Conservation (phyloP, 2,888 invertebrate genomes). For the Ypsolopha sequella region DNA sequence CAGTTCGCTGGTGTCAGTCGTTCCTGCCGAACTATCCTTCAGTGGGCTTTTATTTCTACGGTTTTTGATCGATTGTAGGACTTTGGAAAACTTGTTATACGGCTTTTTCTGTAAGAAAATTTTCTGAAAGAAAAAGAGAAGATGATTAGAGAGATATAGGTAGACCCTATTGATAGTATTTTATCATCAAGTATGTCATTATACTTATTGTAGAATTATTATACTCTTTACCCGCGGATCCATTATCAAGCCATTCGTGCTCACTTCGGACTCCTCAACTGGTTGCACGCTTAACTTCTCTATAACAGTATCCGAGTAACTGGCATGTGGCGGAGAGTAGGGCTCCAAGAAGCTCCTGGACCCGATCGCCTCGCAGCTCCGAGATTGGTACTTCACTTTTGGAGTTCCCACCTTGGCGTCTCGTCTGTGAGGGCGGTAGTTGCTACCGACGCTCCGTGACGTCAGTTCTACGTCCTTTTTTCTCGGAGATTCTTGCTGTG, state of each 20-base stretch:
- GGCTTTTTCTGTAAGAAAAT: no score
- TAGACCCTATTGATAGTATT: no score
- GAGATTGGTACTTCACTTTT: conserved; percentile 40
- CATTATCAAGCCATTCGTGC: conserved; percentile 9
- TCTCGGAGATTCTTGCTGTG: conserved; percentile 16
- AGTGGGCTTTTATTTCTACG: no score
- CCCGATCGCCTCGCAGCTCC: conserved; percentile 54
- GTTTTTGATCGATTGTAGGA: no score
- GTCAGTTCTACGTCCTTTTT: conserved; percentile 19
- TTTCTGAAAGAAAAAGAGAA: no score
- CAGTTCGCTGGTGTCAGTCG: no score
- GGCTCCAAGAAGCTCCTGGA: conserved; percentile 26
- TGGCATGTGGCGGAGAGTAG: conserved; percentile 23
- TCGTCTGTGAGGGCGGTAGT: conserved; percentile 27
- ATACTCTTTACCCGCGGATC: no score
- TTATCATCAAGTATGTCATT: no score
- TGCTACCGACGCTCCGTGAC: conserved; percentile 33
- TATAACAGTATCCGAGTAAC: conserved; percentile 45
- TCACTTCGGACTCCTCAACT: conserved; percentile 13
- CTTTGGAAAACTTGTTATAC: no score
- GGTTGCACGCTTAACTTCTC: conserved; percentile 21
- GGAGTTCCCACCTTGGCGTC: conserved; percentile 47
- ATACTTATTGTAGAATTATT: no score
- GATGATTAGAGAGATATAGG: no score
- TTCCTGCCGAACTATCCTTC: no score